phyloP scores from a whole-genome alignment of 35 echinoderm and acorn worm species.

The Ophioderma brevispina region DNA sequence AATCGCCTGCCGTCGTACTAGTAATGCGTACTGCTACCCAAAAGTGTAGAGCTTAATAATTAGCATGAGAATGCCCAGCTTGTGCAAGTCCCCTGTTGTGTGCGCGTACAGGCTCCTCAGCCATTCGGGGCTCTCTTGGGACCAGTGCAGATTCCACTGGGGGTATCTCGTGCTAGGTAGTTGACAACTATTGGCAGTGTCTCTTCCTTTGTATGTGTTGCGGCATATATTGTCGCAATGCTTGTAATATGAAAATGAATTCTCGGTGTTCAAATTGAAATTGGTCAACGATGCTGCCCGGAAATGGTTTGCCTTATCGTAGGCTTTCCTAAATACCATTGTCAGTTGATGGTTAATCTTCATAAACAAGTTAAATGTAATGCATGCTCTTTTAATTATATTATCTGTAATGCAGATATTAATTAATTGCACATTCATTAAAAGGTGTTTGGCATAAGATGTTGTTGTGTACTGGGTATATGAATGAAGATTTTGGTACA shows the following conservation, averaged over 20 bases:
- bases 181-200: not conserved
- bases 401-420: too few species aligned
- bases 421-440: too few species aligned
- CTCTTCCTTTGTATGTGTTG: slow-evolving; percentile 1
- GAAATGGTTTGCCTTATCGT: too few species aligned
- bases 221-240: not conserved
- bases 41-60: slow-evolving; percentile 1
- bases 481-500: too few species aligned
- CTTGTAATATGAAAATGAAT: not conserved
- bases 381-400: too few species aligned
- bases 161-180: not conserved
- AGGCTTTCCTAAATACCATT: too few species aligned
- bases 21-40: not conserved
- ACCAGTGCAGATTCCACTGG: not conserved
- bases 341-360: too few species aligned
- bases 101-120: not conserved
- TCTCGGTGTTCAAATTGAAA: not conserved
- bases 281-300: too few species aligned
- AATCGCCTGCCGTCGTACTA: not conserved
- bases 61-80: not conserved
- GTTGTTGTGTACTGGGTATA: too few species aligned
- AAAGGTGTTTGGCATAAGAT: too few species aligned
- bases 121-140: not conserved
- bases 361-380: too few species aligned
- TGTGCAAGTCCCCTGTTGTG: not conserved